These are phyloP conservation scores for Endotricha flammealis DNA, from an alignment of 2,888 invertebrate species.

Conservation along the genomic window DNA sequence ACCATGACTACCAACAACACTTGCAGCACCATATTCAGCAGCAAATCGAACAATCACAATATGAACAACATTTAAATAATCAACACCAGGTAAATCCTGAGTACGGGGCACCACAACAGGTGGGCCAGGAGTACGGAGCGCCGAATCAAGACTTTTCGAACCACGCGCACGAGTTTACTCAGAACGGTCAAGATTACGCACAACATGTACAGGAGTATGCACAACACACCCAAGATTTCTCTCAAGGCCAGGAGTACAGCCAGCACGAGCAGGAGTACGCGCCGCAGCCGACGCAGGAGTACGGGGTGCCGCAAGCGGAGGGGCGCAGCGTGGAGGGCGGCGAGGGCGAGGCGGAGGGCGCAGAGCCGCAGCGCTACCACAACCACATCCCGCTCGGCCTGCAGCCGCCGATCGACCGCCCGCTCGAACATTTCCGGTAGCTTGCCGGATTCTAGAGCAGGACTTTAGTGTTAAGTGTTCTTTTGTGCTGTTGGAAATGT, in stretches of 20 bases:
- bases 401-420: slow-evolving; percentile 64
- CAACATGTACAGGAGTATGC: slow-evolving; percentile 20
- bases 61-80: slow-evolving; percentile 36
- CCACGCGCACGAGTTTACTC: slow-evolving; percentile 18
- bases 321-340: slow-evolving; percentile 52
- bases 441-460: not conserved
- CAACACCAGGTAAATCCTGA: slow-evolving; percentile 35
- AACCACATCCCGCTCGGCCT: slow-evolving; percentile 67
- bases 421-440: slow-evolving; percentile 66
- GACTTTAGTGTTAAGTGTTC: too few relatives aligned
- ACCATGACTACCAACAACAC: slow-evolving; percentile 54
- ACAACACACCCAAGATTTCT: slow-evolving; percentile 19
- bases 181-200: slow-evolving; percentile 20
- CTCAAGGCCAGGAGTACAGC: slow-evolving; percentile 21
- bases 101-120: slow-evolving; percentile 32
- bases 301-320: slow-evolving; percentile 42
- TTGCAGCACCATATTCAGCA: slow-evolving; percentile 62
- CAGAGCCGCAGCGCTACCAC: slow-evolving; percentile 43
- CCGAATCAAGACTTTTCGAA: slow-evolving; percentile 25
- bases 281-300: slow-evolving; percentile 21
- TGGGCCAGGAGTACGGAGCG: slow-evolving; percentile 25
- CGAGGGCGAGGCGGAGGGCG: slow-evolving; percentile 23
- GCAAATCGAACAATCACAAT: slow-evolving; percentile 56
- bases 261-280: slow-evolving; percentile 24
- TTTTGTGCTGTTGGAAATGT: too few relatives aligned